A percentile compares a stretch with the other conserved stretches of the same genome.
phyloP scores from a whole-genome alignment of 1,140 invertebrate genomes.

The Babylonia areolata region DNA sequence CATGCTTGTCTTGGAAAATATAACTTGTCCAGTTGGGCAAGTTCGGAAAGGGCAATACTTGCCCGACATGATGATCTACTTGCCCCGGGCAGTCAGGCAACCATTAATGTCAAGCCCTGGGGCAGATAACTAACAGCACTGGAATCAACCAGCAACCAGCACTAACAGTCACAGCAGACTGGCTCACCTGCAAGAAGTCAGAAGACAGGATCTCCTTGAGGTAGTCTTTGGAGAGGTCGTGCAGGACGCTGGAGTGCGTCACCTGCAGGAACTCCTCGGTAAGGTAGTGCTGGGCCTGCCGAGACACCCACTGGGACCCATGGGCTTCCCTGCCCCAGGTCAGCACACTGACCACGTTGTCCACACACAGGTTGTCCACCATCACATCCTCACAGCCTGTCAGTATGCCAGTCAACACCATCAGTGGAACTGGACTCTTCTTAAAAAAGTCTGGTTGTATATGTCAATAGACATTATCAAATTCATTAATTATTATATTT shows the following conservation, averaged over 20 bases:
- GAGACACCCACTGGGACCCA: slow-evolving; percentile 92
- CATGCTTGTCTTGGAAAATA: too few relatives aligned
- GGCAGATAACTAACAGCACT: too few relatives aligned
- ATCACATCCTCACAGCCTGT: slow-evolving; percentile 94
- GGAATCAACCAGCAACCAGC: too few relatives aligned
- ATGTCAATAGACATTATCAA: too few relatives aligned
- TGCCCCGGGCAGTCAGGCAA: too few relatives aligned
- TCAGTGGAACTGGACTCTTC: too few relatives aligned
- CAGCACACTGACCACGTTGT: slow-evolving; percentile 82
- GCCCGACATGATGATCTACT: too few relatives aligned
- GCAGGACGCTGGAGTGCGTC: slow-evolving; percentile 82
- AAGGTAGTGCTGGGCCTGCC: slow-evolving; percentile 89
- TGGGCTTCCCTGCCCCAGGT: slow-evolving; percentile 91
- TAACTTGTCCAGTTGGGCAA: too few relatives aligned
- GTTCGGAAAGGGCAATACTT: too few relatives aligned
- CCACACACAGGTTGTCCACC: slow-evolving; percentile 87
- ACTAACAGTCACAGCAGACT: not conserved
- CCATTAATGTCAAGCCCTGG: too few relatives aligned
- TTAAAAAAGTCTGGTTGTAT: too few relatives aligned
- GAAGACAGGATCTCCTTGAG: slow-evolving; percentile 88
- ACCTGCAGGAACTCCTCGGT: slow-evolving; percentile 90
- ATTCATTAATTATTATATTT: too few relatives aligned
- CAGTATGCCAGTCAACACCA: not conserved
- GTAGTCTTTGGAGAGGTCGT: slow-evolving; percentile 88
- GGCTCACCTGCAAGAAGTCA: slow-evolving; percentile 87